phyloP scores from a whole-genome alignment of 2,888 invertebrate genomes.

The Chrysina gloriosa region DNA sequence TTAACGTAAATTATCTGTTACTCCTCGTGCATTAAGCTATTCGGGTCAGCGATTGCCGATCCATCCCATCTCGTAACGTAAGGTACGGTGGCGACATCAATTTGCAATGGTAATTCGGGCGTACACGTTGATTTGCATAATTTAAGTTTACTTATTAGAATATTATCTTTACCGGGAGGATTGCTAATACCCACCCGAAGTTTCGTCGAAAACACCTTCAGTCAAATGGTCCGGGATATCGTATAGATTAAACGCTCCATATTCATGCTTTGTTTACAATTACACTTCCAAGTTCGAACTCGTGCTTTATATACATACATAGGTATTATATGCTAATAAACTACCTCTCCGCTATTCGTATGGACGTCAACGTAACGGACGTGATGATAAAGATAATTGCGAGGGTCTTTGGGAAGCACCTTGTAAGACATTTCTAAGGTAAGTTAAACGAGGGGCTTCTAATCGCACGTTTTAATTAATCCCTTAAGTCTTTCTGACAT shows the following conservation, averaged over 20 bases:
- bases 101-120: conserved; percentile 30
- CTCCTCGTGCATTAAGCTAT: conserved; percentile 4
- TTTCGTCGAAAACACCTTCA: conserved; percentile 16
- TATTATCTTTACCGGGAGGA: conserved; percentile 25
- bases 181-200: conserved; percentile 18
- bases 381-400: too few relatives aligned
- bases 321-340: too few relatives aligned
- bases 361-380: too few relatives aligned
- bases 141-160: conserved; percentile 36
- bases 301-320: too few relatives aligned
- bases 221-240: not conserved
- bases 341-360: too few relatives aligned
- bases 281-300: not conserved
- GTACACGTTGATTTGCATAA: conserved; percentile 29
- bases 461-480: too few relatives aligned
- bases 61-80: not conserved
- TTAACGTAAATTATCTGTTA: conserved; percentile 8
- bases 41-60: conserved; percentile 4
- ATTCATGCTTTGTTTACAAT: conserved; percentile 21
- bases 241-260: conserved; percentile 20
- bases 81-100: conserved; percentile 13
- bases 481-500: too few relatives aligned
- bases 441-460: too few relatives aligned
- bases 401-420: too few relatives aligned
- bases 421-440: too few relatives aligned